Base-by-base conservation (phyloP, 1,140 invertebrate genomes). In the Caenorhabditis brenneri region DNA sequence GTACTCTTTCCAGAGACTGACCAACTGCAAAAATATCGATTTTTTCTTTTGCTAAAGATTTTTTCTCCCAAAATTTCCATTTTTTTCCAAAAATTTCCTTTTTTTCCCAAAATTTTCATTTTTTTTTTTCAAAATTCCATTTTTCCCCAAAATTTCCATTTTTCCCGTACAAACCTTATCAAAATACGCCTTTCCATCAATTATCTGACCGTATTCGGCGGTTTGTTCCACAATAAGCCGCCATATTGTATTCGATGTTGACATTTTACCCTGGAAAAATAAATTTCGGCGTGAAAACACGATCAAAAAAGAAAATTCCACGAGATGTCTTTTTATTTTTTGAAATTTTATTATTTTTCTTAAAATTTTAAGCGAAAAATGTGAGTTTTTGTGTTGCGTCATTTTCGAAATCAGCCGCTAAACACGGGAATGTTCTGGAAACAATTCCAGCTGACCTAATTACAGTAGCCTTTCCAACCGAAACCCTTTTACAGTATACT, bases 1-100 rank as follows among this genome's bases (percentile, higher is more conserved):
- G n/a, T 74, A 74, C n/a, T 74, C 65, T 15, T 74, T 74, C 65
- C 65, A 74, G 2, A 74, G n/a, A 9, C 65, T n/a, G 29, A 74
- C 46, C 10, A 42, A 27, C n/a, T 58, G 24, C 5, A 42, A 12
- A 58, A 58, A 27, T 58, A 10, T 27, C 1, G n/a, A n/a, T n/a
- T n/a, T n/a, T n/a, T n/a, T n/a, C n/a, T n/a, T n/a, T n/a, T n/a
- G n/a, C n/a, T n/a, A n/a, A n/a, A n/a, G n/a, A n/a, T n/a, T n/a
- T n/a, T n/a, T n/a, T n/a, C n/a, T n/a, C n/a, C 5, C 39, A 42
- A 12, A 42, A 42, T 6, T 6, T 42, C 39, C 5, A 58, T 7
- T 27, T 27, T 58, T 58, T n/a, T n/a, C n/a, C 5, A 5, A 42
- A 12, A 42, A 42, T 6, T 6, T 42, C 39, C 5, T 27, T 7